phyloP scores from a whole-genome alignment of 2,797 vertebrate genomes.

The Pipistrellus pygmaeus region DNA sequence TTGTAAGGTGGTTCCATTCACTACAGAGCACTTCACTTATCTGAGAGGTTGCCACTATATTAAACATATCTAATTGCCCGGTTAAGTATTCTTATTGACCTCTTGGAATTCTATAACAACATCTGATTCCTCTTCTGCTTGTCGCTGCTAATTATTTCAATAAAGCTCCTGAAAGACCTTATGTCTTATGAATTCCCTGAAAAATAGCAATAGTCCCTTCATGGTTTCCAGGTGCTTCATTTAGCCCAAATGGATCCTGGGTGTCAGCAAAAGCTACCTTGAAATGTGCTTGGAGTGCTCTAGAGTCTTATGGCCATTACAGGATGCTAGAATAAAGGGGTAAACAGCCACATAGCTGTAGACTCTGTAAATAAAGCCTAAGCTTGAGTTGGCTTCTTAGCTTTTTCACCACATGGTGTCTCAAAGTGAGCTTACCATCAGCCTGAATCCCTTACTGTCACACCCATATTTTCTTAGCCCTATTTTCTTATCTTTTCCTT shows the following conservation, averaged over 20 bases:
- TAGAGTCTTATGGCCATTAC: neutral
- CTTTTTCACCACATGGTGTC: neutral
- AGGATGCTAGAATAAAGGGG: neutral
- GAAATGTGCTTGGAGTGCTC: neutral
- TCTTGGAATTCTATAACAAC: conserved; percentile 50
- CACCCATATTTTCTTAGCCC: neutral
- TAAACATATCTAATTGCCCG: conserved; percentile 66
- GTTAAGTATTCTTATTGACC: conserved; percentile 66
- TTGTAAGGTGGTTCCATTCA: neutral
- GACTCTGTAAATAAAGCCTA: neutral
- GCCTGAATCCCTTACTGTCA: neutral
- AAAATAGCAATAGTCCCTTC: neutral
- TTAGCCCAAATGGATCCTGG: neutral
- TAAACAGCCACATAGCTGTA: neutral
- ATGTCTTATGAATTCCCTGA: neutral
- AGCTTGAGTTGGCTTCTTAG: neutral
- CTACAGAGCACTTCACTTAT: conserved; percentile 48
- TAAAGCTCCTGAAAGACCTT: neutral
- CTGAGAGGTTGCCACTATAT: conserved; percentile 64
- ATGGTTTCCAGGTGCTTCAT: neutral
- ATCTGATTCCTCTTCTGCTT: conserved; percentile 66
- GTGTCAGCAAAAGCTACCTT: neutral
- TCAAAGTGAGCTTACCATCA: neutral
- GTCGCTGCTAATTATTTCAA: conserved; percentile 68
- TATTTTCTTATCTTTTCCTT: neutral